A percentile compares a stretch with the other conserved stretches of the same genome.
Evolutionary conservation across 2,888 invertebrate species (phyloP).

Genomic region (Callosobruchus maculatus): DNA sequence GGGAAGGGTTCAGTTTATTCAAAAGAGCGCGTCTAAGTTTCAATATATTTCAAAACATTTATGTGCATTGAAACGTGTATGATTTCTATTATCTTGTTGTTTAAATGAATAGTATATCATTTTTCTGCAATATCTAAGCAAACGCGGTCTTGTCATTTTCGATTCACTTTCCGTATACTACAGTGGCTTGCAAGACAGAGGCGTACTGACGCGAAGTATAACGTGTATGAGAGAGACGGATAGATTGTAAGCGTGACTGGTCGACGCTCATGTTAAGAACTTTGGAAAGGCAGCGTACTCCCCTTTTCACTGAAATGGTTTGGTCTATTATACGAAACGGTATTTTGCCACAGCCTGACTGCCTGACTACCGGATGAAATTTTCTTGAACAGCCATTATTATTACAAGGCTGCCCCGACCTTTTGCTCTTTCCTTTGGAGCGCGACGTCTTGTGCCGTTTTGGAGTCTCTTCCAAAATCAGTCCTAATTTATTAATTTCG

Average conservation of each 20-base stretch:
- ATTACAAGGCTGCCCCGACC: constrained; percentile 9
- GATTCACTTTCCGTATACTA: constrained; percentile 31
- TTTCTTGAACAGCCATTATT: constrained; percentile 32
- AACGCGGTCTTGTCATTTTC: constrained; percentile 6
- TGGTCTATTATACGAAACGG: constrained; percentile 44
- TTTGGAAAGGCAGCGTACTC: constrained; percentile 42
- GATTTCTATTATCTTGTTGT: background rate
- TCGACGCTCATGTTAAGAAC: constrained; percentile 35
- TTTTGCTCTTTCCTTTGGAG: background rate
- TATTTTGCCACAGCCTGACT: constrained; percentile 35
- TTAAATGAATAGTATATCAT: background rate
- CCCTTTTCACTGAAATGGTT: constrained; percentile 48
- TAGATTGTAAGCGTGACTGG: constrained; percentile 8
- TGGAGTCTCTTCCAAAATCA: background rate
- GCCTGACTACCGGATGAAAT: constrained; percentile 36
- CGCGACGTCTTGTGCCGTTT: background rate
- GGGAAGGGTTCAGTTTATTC: constrained; percentile 18
- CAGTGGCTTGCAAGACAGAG: constrained; percentile 24
- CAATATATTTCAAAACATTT: constrained; percentile 3
- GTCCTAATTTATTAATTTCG: background rate
- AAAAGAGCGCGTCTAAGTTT: constrained; percentile 22
- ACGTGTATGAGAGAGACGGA: constrained; percentile 22
- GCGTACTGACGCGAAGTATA: constrained; percentile 18
- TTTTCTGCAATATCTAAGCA: background rate
- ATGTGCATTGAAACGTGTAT: background rate